phyloP scores from a whole-genome alignment of 2,888 invertebrate genomes.

The Eustalomyia histrio region DNA sequence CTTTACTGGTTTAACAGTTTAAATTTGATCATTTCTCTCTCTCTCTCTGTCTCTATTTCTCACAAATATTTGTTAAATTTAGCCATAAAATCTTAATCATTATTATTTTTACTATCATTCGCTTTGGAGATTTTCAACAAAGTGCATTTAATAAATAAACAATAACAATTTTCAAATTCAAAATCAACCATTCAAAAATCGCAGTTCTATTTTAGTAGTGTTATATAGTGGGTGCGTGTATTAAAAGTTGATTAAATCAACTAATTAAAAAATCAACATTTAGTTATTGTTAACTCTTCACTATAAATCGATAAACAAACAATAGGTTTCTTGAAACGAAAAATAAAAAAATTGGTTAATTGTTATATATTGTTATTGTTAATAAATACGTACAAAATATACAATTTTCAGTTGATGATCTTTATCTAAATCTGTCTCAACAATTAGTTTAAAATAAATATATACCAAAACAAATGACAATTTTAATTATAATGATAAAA shows the following conservation, averaged over 20 bases:
- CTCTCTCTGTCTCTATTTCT: not conserved
- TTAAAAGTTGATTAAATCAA: conserved; percentile 13
- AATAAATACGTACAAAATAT: not conserved
- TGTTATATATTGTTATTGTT: conserved; percentile 13
- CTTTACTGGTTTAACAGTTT: no score
- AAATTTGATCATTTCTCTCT: not conserved
- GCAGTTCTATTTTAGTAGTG: not conserved
- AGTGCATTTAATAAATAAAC: not conserved
- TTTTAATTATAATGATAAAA: not conserved
- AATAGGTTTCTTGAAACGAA: not conserved
- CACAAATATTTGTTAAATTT: not conserved
- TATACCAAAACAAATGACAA: no score
- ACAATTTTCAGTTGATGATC: not conserved
- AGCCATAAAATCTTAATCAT: conserved; percentile 45
- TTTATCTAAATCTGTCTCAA: not conserved
- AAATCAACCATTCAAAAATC: not conserved
- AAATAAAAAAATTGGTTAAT: not conserved
- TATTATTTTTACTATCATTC: conserved; percentile 15
- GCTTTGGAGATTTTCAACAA: conserved; percentile 28
- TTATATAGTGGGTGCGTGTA: conserved; percentile 40
- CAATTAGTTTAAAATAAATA: not conserved
- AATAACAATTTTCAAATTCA: not conserved
- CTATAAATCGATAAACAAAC: not conserved
- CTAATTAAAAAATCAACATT: not conserved
- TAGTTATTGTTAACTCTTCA: not conserved